phyloP scores from a whole-genome alignment of 2,797 vertebrate species.

The Synanceia verrucosa region DNA sequence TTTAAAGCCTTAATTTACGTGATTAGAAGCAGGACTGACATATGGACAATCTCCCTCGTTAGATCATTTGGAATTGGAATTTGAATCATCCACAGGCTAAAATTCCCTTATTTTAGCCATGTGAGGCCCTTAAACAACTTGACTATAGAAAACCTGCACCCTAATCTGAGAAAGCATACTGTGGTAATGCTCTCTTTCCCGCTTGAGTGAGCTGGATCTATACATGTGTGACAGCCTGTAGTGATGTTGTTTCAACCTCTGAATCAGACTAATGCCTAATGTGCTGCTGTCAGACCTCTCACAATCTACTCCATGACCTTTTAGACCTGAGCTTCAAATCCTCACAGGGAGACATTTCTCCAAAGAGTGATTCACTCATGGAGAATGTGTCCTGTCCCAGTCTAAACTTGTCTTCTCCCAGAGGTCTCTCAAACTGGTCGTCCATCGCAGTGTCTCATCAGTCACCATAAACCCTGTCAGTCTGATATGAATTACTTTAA shows the following conservation, averaged over 20 bases:
- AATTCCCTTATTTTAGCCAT: not conserved
- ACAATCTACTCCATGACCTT: constrained; percentile 44
- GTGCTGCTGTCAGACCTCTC: constrained; percentile 47
- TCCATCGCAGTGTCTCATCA: constrained; percentile 19
- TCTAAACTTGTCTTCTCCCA: constrained; percentile 59
- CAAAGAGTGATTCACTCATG: constrained; percentile 61
- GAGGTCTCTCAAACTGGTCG: constrained; percentile 30
- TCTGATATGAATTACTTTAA: not conserved
- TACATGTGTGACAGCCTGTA: constrained; percentile 41
- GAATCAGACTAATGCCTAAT: constrained; percentile 59
- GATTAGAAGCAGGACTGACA: constrained; percentile 4
- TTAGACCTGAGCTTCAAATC: constrained; percentile 36
- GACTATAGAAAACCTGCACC: not conserved
- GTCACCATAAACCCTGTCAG: constrained; percentile 30
- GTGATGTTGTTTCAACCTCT: constrained; percentile 50
- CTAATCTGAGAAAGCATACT: constrained; percentile 9
- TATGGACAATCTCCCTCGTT: not conserved
- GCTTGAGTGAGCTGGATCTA: constrained; percentile 32
- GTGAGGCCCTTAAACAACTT: constrained; percentile 2
- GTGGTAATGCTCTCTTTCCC: constrained; percentile 19
- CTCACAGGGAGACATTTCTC: constrained; percentile 29
- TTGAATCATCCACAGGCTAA: not conserved
- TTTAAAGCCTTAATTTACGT: constrained; percentile 5
- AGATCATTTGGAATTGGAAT: not conserved
- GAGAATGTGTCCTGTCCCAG: constrained; percentile 60